Evolutionary conservation across 2,888 invertebrate genomes (phyloP), one percentile per base, ranked within the genome.

Genomic region (Sclerodermus sp.): DNA sequence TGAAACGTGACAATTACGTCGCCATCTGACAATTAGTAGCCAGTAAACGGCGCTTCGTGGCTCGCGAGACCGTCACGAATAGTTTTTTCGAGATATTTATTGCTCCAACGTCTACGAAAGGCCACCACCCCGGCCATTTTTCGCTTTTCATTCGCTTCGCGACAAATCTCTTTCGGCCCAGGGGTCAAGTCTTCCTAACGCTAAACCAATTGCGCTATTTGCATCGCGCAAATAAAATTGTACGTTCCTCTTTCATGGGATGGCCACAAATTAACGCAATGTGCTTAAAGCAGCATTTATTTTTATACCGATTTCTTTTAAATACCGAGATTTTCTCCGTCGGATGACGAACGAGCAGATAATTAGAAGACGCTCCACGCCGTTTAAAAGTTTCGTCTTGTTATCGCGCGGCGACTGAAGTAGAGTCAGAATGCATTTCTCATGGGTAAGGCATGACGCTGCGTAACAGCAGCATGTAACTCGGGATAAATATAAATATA

Each of bases 21-120:
- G 69, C 66, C 69, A 71, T 74, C 70, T 73, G 73, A 74, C 74
- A 74, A 74, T 74, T 72, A 74, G 73, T 72, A 71, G 70, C 60
- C 66, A 64, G 70, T 73, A 70, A 74, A 74, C 66, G 71, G 55
- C 66, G 55, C 60, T 55, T 50, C 55, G 55, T 51, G 49, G 53
- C 41, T 53, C 46, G 40, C 52, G 62, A 51, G 46, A 52, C 51
- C 39, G 55, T 62, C 58, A 57, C 64, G 58, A 70, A 69, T 70
- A 68, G 62, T 67, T 67, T 66, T 66, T 67, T 62, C 53, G 51
- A 46, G 57, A 68, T 68, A 71, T 71, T 73, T 73, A 72, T 71
- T 64, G 60, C 66, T 36, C 17, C 45, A 42, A 46, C 10, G 30
- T 30, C 42, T 44, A 46, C 42, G 42, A 51, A 48, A 44, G 51